Base-by-base conservation (phyloP, 2,888 invertebrate genomes). In the Cosmopolites sordidus region DNA sequence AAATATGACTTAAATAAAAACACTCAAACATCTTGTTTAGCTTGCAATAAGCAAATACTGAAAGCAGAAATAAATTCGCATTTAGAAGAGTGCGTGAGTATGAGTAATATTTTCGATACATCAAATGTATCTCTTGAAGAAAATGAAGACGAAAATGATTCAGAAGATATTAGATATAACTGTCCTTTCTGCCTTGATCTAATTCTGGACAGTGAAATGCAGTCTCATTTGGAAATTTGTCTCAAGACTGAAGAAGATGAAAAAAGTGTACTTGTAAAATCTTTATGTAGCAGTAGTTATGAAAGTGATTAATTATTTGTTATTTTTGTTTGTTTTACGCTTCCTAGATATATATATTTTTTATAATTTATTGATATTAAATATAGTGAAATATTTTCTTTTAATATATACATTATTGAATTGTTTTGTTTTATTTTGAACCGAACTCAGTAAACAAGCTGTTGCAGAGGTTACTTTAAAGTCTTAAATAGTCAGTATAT, bases 111-210 rank as follows among this genome's bases (percentile, higher is more conserved):
- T 48, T 77, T 76, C 62, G 67, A 71, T 44, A 68, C 70, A 41
- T 66, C 63, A 41, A 61, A 62, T 33, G 59, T 58, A 42, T 58
- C 55, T 14, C 17, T 51, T 62, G 43, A 37, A 16, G 62, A 63
- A 17, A 53, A 48, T 42, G 61, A 62, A 18, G 59, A 56, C 47
- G 69, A 70, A 51, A 61, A 70, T 16, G 69, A 59, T 14, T 1
- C 2, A 5, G 52, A 60, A 6, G 51, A 72, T 54, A 73, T 75
- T 60, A 66, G 69, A 39, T 66, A 76, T 39, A 80, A 80, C 61
- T 85, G 84, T 62, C 85, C 84, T 0, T 78, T 81, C 64, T 85
- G 85, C 62, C 74, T 80, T 63, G 59, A 73, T 56, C 73, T 81
- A 69, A 63, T 83, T 37, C 72, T 76, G 59, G 73, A 76, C 61